Evolutionary conservation across 2,113 vertebrate genomes (phyloP).

Genomic region (Corvus hawaiiensis): DNA sequence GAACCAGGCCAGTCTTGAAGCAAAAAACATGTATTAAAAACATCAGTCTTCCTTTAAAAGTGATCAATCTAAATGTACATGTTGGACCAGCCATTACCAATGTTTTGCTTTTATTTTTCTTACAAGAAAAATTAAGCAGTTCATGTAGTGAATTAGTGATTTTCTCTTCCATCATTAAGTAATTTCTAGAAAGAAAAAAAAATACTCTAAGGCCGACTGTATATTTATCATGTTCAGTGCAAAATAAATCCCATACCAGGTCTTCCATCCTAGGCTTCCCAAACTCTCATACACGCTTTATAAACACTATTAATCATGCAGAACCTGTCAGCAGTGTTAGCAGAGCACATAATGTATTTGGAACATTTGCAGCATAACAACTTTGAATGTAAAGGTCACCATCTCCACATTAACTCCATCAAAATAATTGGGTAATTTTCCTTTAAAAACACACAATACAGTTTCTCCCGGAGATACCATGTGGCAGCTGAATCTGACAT

Average conservation of each 20-base stretch:
- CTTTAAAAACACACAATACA: slow-evolving; percentile 60
- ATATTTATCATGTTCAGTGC: slow-evolving; percentile 44
- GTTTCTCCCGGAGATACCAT: slow-evolving; percentile 1
- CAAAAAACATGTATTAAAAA: slow-evolving; percentile 11
- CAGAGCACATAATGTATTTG: slow-evolving; percentile 36
- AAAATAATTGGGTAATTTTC: slow-evolving; percentile 54
- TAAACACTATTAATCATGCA: slow-evolving; percentile 52
- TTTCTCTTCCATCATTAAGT: slow-evolving; percentile 48
- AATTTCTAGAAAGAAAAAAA: slow-evolving; percentile 21
- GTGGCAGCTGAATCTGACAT: slow-evolving; percentile 30
- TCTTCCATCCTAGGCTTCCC: slow-evolving; percentile 49
- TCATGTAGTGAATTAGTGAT: slow-evolving; percentile 51
- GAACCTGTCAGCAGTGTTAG: slow-evolving; percentile 33
- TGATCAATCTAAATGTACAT: not conserved
- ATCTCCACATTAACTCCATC: slow-evolving; percentile 59
- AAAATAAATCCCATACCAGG: slow-evolving; percentile 44
- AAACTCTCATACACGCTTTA: slow-evolving; percentile 38
- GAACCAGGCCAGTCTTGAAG: not conserved
- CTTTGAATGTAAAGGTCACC: slow-evolving; percentile 59
- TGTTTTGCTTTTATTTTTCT: slow-evolving; percentile 20
- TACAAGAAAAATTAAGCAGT: slow-evolving; percentile 30
- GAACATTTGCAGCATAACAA: slow-evolving; percentile 52
- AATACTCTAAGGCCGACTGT: not conserved
- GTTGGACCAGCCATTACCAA: not conserved
- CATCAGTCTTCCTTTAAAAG: slow-evolving; percentile 18